Evolutionary conservation across 2,113 vertebrate genomes (phyloP).

Genomic region (Xiphophorus maculatus): DNA sequence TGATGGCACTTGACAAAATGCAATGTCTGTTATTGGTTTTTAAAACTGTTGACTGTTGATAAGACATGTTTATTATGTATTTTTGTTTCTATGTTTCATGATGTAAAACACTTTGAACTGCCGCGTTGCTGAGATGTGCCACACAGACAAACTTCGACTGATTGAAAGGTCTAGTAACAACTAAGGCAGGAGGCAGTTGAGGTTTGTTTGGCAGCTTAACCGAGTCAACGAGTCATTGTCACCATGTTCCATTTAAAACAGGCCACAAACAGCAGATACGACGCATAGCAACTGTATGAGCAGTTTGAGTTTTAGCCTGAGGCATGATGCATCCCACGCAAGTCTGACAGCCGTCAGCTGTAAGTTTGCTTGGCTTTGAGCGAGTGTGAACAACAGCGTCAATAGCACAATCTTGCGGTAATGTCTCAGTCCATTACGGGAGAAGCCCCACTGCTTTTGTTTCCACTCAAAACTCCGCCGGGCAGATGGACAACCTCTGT

Average conservation of each 20-base stretch:
- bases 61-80: no score
- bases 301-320: conserved; percentile 40
- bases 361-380: conserved; percentile 51
- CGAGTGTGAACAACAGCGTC: conserved; percentile 56
- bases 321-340: conserved; percentile 38
- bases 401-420: conserved; percentile 34
- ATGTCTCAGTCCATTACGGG: conserved; percentile 48
- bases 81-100: no score
- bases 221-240: neutral
- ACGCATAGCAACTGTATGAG: conserved; percentile 18
- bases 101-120: no score
- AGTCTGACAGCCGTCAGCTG: conserved; percentile 48
- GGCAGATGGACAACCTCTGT: conserved; percentile 39
- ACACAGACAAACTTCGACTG: no score
- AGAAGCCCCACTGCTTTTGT: conserved; percentile 49
- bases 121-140: no score
- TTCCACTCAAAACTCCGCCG: conserved; percentile 28
- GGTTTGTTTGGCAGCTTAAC: conserved; percentile 17
- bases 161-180: neutral
- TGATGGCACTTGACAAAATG: no score
- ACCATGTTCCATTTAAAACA: conserved; percentile 19
- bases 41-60: no score
- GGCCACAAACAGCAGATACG: conserved; percentile 17
- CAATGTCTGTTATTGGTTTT: no score
- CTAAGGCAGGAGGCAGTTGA: conserved; percentile 10